Percentiles rank a stretch among this genome's conserved stretches.
Evolutionary conservation across 1,140 invertebrate genomes (phyloP).

Genomic region (Ceratitis capitata): DNA sequence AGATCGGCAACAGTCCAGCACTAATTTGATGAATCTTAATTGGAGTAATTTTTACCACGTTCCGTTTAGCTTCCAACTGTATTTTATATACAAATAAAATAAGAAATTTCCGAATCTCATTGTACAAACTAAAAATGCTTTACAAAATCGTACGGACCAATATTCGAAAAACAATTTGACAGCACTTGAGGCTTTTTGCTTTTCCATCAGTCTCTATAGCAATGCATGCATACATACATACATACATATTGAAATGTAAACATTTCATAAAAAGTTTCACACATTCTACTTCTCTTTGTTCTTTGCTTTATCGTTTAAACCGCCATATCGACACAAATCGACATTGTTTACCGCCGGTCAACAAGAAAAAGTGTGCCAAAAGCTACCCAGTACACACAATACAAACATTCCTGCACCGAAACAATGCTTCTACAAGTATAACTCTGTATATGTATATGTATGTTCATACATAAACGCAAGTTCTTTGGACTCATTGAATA

Average conservation of each 20-base stretch:
- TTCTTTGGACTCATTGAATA: background rate
- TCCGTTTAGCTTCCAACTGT: too few species aligned
- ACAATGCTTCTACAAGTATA: background rate
- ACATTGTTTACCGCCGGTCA: background rate
- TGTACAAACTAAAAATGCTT: too few species aligned
- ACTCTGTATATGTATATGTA: background rate
- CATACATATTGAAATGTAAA: too few species aligned
- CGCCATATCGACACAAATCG: background rate
- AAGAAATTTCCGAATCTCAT: too few species aligned
- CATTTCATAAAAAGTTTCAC: background rate
- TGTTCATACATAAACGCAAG: too few species aligned
- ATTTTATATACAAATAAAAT: too few species aligned
- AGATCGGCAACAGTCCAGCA: too few species aligned
- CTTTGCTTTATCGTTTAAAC: background rate
- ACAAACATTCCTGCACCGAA: background rate
- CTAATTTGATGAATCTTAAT: too few species aligned
- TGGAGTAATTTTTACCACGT: too few species aligned
- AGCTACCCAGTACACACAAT: background rate
- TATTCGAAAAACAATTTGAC: too few species aligned
- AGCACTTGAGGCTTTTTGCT: background rate
- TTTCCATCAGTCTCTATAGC: background rate
- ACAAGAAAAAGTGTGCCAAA: conserved; percentile 8
- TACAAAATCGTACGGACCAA: too few species aligned
- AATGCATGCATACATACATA: background rate
- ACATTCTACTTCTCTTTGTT: background rate